These are phyloP conservation scores for Pantherophis guttatus DNA, from an alignment of 2,113 vertebrate species.

Conservation along the genomic window DNA sequence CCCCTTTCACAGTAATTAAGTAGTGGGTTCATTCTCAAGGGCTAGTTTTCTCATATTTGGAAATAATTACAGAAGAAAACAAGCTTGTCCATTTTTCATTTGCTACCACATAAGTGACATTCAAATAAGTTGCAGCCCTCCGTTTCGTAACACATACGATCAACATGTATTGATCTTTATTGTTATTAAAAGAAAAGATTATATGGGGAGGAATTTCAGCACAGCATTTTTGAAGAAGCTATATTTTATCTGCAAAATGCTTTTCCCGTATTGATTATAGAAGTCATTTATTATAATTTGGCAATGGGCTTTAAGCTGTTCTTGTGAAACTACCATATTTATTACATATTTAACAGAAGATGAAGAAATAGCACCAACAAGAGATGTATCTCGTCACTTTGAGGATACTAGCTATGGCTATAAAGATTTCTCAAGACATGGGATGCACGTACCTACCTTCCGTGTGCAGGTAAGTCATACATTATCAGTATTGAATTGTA, in stretches of 20 bases:
- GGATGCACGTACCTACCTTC: constrained; percentile 94
- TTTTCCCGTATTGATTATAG: background rate
- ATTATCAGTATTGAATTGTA: background rate
- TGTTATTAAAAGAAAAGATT: background rate
- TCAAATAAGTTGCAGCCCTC: background rate
- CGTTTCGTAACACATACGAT: background rate
- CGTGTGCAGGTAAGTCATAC: constrained; percentile 84
- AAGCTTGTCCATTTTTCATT: background rate
- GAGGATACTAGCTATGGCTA: constrained; percentile 98
- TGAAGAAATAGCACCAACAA: constrained; percentile 82
- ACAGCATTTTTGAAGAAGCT: background rate
- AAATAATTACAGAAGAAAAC: background rate
- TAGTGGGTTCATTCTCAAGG: background rate
- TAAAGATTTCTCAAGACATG: constrained; percentile 93
- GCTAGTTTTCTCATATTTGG: background rate
- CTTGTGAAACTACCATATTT: constrained; percentile 8
- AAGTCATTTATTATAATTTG: background rate
- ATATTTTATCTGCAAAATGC: background rate
- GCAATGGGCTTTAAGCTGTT: background rate
- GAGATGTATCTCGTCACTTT: constrained; percentile 92
- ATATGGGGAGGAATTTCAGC: background rate
- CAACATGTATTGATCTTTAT: background rate
- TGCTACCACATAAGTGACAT: background rate
- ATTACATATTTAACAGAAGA: constrained; percentile 72
- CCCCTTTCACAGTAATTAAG: background rate